Evolutionary conservation across 1,140 invertebrate species (phyloP), one percentile per base, ranked within the genome.

Genomic region (Atopsyche davidsoni): DNA sequence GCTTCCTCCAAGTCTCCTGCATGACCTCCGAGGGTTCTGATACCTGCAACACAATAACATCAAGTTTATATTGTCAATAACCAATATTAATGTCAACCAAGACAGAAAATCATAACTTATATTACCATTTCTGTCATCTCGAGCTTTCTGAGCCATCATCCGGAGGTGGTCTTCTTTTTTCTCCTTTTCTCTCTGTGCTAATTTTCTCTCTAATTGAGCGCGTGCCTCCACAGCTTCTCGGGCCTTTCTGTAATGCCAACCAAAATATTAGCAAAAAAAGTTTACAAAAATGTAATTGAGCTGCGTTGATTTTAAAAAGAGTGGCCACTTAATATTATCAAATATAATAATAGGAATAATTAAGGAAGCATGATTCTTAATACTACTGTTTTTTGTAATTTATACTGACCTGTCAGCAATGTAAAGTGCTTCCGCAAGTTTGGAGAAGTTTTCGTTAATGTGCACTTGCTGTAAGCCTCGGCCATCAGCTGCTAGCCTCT

Each of bases 381-480:
- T n/a, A n/a, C n/a, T n/a, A n/a, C n/a, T 28, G 7, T 28, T 28
- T 28, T n/a, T n/a, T n/a, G n/a, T n/a, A n/a, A 45, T n/a, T 32
- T 11, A 47, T 21, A 19, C 39, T 17, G 14, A 53, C 56, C 55
- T 81, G 66, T 99, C 97, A 21, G 97, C 96, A 61, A 99, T 97
- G 63, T 97, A 98, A 13, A 99, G 68, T 3, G 96, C 90, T 70
- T 99, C 96, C 0, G 97, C 90, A 24, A 99, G 72, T 68, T 98
- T 98, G 1, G 96, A 93, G 75, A 99, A 99, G 65, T 99, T 99
- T 70, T 99, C 96, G 66, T 98, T 99, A 43, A 99, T 95, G 62
- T 98, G 96, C 13, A 92, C 86, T 66, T 96, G 92, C 63, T 99
- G 96, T 0, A 99, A 72, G 7, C 96, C 96, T 38, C 97, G 76